A percentile compares a stretch with the other conserved stretches of the same genome.
Conservation (phyloP, 2,113 vertebrate genomes). For the Macquaria australasica region DNA sequence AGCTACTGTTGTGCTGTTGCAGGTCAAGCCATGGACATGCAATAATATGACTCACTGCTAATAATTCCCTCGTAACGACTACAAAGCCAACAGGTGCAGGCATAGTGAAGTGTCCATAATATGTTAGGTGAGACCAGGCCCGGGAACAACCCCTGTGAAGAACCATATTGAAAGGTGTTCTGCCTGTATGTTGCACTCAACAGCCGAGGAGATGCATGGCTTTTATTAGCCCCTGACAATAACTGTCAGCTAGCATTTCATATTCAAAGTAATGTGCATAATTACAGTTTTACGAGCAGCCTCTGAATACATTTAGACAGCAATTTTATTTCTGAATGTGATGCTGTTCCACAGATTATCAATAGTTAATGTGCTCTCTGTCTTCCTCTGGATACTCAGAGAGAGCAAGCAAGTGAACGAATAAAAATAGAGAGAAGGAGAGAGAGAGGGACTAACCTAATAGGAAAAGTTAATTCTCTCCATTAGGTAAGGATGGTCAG, state of each 20-base stretch:
- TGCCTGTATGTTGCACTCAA: slow-evolving; percentile 47
- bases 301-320: slow-evolving; percentile 79
- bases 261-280: slow-evolving; percentile 80
- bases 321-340: slow-evolving; percentile 72
- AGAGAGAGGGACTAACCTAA: slow-evolving; percentile 16
- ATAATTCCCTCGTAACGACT: neutral
- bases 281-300: slow-evolving; percentile 75
- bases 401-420: slow-evolving; percentile 14
- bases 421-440: slow-evolving; percentile 12
- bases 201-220: slow-evolving; percentile 64
- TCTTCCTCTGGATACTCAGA: slow-evolving; percentile 56
- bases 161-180: slow-evolving; percentile 41
- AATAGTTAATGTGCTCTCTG: slow-evolving; percentile 76
- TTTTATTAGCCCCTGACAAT: slow-evolving; percentile 76
- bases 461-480: slow-evolving; percentile 10
- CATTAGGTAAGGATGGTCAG: slow-evolving; percentile 25
- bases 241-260: slow-evolving; percentile 77
- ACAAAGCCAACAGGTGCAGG: slow-evolving; percentile 11
- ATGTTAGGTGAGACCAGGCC: neutral
- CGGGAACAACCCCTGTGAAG: neutral
- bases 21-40: neutral
- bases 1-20: neutral
- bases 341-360: slow-evolving; percentile 74
- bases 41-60: neutral
- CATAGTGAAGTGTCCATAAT: neutral